A percentile compares a stretch with the other conserved stretches of the same genome.
Conservation (phyloP, 2,797 vertebrate species). For the Urocyon cinereoargenteus region DNA sequence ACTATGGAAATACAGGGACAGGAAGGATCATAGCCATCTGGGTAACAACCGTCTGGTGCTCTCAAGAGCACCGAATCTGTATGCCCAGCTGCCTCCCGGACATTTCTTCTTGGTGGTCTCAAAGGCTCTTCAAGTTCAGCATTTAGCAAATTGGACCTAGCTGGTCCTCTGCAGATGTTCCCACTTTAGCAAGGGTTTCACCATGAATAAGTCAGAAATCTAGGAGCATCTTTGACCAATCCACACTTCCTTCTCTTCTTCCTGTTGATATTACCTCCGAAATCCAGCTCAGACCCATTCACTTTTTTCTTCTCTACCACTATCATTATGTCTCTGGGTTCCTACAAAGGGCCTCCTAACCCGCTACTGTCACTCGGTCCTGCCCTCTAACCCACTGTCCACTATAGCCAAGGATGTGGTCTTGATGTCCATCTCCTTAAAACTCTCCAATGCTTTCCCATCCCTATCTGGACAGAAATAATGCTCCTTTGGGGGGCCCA, state of each 20-base stretch:
- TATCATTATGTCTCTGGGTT: neutral
- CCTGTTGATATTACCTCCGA: neutral
- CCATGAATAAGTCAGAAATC: neutral
- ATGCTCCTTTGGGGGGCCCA: neutral
- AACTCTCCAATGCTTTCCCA: neutral
- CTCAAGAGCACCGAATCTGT: neutral
- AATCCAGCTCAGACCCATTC: neutral
- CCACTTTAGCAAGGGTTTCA: neutral
- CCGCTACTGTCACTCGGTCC: neutral
- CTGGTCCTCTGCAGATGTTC: neutral
- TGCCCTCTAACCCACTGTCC: neutral
- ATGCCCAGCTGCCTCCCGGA: neutral
- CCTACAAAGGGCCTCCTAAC: neutral
- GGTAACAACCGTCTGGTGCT: neutral
- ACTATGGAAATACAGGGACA: neutral
- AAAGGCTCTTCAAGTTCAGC: neutral
- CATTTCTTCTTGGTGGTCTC: neutral
- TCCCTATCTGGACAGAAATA: neutral
- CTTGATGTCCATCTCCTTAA: neutral
- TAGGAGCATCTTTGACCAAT: neutral
- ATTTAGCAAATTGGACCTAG: neutral
- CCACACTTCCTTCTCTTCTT: neutral
- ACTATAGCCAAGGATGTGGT: fast-evolving
- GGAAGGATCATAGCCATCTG: too few species aligned
- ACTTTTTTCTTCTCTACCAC: neutral